Base-by-base conservation (phyloP, 2,888 invertebrate species). In the Netelia inedita region DNA sequence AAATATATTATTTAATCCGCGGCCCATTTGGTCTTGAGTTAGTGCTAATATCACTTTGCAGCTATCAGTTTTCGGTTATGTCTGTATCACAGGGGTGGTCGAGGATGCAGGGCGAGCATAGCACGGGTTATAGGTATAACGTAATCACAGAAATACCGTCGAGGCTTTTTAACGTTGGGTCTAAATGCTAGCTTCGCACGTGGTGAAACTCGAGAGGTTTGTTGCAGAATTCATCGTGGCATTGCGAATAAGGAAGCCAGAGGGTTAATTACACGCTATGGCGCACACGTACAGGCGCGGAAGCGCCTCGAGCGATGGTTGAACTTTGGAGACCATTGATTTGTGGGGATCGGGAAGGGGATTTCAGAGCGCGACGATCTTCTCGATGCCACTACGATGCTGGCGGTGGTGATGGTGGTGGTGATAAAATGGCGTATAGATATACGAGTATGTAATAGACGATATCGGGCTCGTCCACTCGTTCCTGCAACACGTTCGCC, bases 321-420 rank as follows among this genome's bases (percentile, higher is more conserved):
- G 88, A 92, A 92, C 91, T 92, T 92, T 91, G 88, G 89, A 91
- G 91, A 89, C 89, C 91, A 92, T 91, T 91, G 91, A 92, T 92
- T 92, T 91, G 91, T 91, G 89, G 90, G 19, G 23, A 80, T 73
- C 69, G 55, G 53, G n/a, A 72, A 35, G 57, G 9, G 76, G 63
- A 72, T 79, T 61, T 65, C 61, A 6, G 57, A 87, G 85, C 43
- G 53, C 50, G 68, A 55, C 71, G 66, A n/a, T 46, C 28, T 53
- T 23, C 59, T 68, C 14, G 55, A 68, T 57, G 19, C 41, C 19
- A 35, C 35, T 35, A 35, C 35, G 6, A 35, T 35, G 35, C 35
- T 35, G 6, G 35, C 6, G 35, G 35, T 35, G 23, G 23, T n/a
- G 23, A 2, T 23, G 2, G 2, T 23, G 23, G 23, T 2, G 23